A percentile compares a stretch with the other conserved stretches of the same genome.
These are phyloP conservation scores for Euplagia quadripunctaria DNA, from an alignment of 2,888 invertebrate genomes.

Conservation along the genomic window DNA sequence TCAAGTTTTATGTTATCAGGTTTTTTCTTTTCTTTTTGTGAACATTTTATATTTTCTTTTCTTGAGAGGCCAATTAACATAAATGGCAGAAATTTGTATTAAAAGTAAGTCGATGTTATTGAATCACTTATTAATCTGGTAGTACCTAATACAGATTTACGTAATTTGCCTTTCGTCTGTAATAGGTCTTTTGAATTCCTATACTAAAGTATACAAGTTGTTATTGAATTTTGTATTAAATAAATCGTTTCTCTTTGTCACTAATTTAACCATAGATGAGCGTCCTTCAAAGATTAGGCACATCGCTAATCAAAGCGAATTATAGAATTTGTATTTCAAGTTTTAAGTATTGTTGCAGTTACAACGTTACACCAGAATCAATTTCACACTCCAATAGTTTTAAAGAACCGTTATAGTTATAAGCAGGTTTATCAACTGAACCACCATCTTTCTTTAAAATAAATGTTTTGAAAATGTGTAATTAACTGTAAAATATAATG, in stretches of 20 bases:
- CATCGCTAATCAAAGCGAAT: constrained; percentile 26
- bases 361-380: constrained; percentile 29
- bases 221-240: too few relatives aligned
- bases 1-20: too few relatives aligned
- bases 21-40: too few relatives aligned
- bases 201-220: too few relatives aligned
- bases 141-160: too few relatives aligned
- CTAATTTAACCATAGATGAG: neutral
- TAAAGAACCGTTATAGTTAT: constrained; percentile 24
- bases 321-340: constrained; percentile 23
- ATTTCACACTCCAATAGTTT: constrained; percentile 38
- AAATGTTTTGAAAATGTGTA: neutral
- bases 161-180: too few relatives aligned
- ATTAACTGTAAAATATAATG: neutral
- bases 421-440: constrained; percentile 4
- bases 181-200: too few relatives aligned
- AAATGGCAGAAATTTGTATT: too few relatives aligned
- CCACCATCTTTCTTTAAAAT: neutral
- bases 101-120: too few relatives aligned
- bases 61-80: too few relatives aligned
- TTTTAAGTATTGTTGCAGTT: constrained; percentile 25
- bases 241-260: neutral
- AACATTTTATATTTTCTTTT: too few relatives aligned
- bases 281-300: constrained; percentile 5
- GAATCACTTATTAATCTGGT: too few relatives aligned